These are phyloP conservation scores for Adelognathus sp. DNA, from an alignment of 2,888 invertebrate genomes.

Conservation along the genomic window DNA sequence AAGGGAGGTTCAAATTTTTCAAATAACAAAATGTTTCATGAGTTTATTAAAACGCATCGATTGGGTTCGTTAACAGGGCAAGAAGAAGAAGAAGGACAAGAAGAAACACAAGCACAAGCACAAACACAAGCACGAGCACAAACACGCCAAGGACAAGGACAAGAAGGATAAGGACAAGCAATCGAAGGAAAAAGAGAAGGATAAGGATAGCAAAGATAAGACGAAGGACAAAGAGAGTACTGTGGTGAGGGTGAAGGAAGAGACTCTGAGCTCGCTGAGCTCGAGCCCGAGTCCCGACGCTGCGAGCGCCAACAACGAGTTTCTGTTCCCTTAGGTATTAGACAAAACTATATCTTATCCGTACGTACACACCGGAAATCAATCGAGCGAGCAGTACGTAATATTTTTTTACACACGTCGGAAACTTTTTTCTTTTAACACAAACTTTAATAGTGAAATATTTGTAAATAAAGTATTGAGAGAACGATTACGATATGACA, in stretches of 20 bases:
- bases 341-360: not conserved
- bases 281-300: constrained; percentile 89
- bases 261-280: constrained; percentile 89
- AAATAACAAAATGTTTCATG: too few relatives aligned
- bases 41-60: constrained; percentile 39
- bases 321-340: constrained; percentile 70
- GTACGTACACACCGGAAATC: not conserved
- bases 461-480: constrained; percentile 43
- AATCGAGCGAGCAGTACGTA: not conserved
- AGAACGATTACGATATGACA: not conserved
- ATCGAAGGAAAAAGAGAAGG: constrained; percentile 81
- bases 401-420: not conserved
- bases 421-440: not conserved
- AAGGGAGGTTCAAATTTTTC: too few relatives aligned
- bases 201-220: constrained; percentile 82
- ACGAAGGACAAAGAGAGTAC: constrained; percentile 83
- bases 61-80: constrained; percentile 66
- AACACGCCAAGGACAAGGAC: constrained; percentile 83
- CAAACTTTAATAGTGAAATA: not conserved
- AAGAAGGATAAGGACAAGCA: constrained; percentile 82
- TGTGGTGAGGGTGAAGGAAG: constrained; percentile 86
- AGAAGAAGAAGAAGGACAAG: constrained; percentile 88
- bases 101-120: constrained; percentile 84
- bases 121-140: constrained; percentile 82
- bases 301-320: constrained; percentile 74